These are phyloP conservation scores for Athrips mouffetella DNA, from an alignment of 2,888 invertebrate species.

Conservation along the genomic window DNA sequence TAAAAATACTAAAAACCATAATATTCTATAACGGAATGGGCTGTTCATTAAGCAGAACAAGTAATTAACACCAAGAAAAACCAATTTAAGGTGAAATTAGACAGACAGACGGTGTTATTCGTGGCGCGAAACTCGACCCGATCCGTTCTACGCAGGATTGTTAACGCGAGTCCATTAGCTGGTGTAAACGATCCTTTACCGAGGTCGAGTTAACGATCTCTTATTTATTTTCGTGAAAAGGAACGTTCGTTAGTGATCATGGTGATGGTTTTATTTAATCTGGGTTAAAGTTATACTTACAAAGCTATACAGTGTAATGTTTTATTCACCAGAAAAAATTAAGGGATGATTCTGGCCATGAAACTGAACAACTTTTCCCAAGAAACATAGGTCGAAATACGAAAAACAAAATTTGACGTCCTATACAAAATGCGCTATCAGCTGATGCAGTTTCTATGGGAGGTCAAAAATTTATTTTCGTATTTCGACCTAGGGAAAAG, in stretches of 20 bases:
- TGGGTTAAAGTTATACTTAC: background rate
- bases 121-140: conserved; percentile 3
- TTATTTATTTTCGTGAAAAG: conserved; percentile 8
- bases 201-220: conserved; percentile 6
- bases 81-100: conserved; percentile 12
- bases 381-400: no score
- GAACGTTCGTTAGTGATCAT: background rate
- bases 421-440: no score
- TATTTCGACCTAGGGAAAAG: no score
- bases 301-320: background rate
- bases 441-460: no score
- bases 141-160: background rate
- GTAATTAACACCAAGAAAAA: conserved; percentile 12
- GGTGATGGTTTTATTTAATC: background rate
- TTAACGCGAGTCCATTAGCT: background rate
- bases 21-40: no score
- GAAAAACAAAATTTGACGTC: no score
- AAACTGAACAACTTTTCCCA: no score
- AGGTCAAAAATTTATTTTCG: no score
- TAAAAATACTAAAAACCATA: no score
- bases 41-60: no score
- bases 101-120: conserved; percentile 10
- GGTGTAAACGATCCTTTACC: conserved; percentile 9
- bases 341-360: no score
- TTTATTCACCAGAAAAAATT: no score